phyloP scores from a whole-genome alignment of 2,888 invertebrate genomes.

The Megastigmus dorsalis region DNA sequence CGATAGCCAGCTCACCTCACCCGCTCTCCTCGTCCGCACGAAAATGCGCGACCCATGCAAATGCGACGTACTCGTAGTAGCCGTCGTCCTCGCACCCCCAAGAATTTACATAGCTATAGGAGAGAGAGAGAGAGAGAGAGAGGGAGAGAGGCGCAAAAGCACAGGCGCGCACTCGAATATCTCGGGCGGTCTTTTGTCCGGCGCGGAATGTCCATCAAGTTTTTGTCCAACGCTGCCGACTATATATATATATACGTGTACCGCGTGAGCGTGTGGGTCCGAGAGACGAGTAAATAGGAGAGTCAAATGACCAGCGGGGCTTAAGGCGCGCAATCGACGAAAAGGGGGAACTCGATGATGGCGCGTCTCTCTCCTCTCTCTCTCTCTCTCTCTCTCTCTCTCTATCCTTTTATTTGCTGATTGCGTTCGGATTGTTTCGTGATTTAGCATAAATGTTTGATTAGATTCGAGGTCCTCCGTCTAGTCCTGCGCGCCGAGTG shows the following conservation, averaged over 20 bases:
- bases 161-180: constrained; percentile 59
- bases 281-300: constrained; percentile 69
- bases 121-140: not conserved
- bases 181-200: constrained; percentile 70
- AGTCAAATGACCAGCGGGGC: constrained; percentile 74
- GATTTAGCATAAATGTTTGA: constrained; percentile 76
- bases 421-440: constrained; percentile 75
- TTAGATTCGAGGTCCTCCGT: constrained; percentile 67
- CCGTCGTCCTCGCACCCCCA: constrained; percentile 59
- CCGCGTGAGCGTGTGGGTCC: too few species aligned
- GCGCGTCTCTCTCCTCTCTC: too few species aligned
- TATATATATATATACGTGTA: too few species aligned
- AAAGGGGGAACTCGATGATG: constrained; percentile 61
- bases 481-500: constrained; percentile 49
- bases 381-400: too few species aligned
- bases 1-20: too few species aligned
- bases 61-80: too few species aligned
- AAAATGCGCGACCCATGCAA: constrained; percentile 73
- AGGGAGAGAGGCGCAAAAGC: too few species aligned
- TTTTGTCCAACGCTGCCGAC: too few species aligned
- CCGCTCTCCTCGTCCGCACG: constrained; percentile 59
- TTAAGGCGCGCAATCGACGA: constrained; percentile 67
- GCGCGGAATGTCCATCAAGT: constrained; percentile 74
- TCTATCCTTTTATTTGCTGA: constrained; percentile 75
- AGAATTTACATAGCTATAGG: constrained; percentile 72